Evolutionary conservation across 2,888 invertebrate species (phyloP), one percentile per base, ranked within the genome.

Genomic region (Andrena flavipes): DNA sequence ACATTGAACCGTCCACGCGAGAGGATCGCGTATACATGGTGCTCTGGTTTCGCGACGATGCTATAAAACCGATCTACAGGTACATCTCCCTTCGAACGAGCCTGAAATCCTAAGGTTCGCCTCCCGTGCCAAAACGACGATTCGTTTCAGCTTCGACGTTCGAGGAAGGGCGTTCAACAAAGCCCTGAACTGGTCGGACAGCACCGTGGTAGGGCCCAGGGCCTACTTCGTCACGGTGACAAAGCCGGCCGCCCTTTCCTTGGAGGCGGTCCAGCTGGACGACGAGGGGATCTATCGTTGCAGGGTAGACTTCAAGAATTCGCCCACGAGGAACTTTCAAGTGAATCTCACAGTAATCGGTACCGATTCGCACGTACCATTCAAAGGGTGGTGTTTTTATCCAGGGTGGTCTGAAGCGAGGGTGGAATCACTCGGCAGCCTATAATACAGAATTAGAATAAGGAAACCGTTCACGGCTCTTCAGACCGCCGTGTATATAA

Each of bases 21-120:
- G 97, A 97, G 91, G 98, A 98, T 94, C 96, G 97, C 84, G 97
- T 98, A 82, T 98, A 98, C 94, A 98, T 98, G 97, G 98, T 98
- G 89, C 95, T 98, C 72, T 98, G 98, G 98, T 98, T 98, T 94
- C 95, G 97, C 87, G 98, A 98, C 93, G 97, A 96, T 90, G 97
- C 96, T 72, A 97, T 97, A 85, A 98, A 97, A 94, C 98, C 98
- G 87, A 96, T 98, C 92, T 98, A 98, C 95, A 98, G 98, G 98
- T 98, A 95, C 13, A 7, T 2, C 10, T 10, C 23, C 51, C 51
- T 20, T 0, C 7, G 7, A 51, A 0, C n/a, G 2, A 1, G 1
- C 1, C 20, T 6, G 6, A 20, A 0, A n/a, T 51, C 20, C 51
- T 1, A 51, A 20, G 1, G 2, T 51, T 51, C 51, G 0, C n/a